Conservation (phyloP, 2,797 vertebrate genomes). For the Syngnathus acus region DNA sequence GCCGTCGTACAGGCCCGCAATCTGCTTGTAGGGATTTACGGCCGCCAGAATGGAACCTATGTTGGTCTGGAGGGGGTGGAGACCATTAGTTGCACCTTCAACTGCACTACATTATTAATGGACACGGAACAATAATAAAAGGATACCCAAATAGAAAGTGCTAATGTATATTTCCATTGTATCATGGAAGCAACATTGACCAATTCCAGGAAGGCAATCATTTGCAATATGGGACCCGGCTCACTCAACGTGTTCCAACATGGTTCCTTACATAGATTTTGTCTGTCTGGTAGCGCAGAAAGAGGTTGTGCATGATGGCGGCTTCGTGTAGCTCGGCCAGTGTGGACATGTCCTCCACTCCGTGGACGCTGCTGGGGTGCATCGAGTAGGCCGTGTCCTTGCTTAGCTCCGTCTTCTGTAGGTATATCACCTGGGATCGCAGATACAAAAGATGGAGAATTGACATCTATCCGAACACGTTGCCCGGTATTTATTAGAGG, state of each 20-base stretch:
- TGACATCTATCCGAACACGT: not conserved
- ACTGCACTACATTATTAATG: not conserved
- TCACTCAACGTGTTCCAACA: not conserved
- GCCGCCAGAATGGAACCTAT: constrained; percentile 89
- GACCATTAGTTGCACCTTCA: not conserved
- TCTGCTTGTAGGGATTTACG: constrained; percentile 85
- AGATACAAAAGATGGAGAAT: constrained; percentile 5
- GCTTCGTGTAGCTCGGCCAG: constrained; percentile 84
- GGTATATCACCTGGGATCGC: constrained; percentile 68
- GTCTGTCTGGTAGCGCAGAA: constrained; percentile 78
- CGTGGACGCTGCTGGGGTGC: constrained; percentile 74
- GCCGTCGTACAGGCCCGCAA: constrained; percentile 75
- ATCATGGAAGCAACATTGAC: not conserved
- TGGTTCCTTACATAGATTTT: constrained; percentile 78
- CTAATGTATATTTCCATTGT: not conserved
- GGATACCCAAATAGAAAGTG: not conserved
- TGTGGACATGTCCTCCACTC: constrained; percentile 84
- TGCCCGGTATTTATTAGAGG: not conserved
- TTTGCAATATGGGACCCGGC: too few relatives aligned
- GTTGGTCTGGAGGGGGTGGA: constrained; percentile 71
- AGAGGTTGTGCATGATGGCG: constrained; percentile 87
- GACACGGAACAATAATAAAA: not conserved
- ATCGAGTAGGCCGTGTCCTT: constrained; percentile 74
- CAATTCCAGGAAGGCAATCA: not conserved
- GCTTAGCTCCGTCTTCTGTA: constrained; percentile 65